Evolutionary conservation across 2,888 invertebrate species (phyloP).

Genomic region (Volucella inanis): DNA sequence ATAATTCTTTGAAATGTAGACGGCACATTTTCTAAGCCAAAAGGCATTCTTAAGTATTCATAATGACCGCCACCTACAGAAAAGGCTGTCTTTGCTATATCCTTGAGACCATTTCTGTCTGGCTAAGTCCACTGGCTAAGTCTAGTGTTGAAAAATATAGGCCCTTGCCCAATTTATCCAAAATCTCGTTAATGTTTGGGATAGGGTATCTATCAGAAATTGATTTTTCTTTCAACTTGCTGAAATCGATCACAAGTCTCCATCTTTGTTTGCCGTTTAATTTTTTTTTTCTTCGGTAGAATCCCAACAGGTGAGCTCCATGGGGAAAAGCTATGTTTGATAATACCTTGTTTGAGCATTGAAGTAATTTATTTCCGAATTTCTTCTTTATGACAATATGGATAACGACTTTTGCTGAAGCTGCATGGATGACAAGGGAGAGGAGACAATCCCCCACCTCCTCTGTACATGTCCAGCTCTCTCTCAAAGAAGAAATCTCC

Average conservation of each 20-base stretch:
- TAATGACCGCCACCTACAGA: constrained; percentile 68
- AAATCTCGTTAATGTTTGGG: no score
- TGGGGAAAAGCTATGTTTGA: constrained; percentile 19
- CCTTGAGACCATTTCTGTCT: constrained; percentile 76
- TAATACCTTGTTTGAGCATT: constrained; percentile 26
- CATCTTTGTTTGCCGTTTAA: constrained; percentile 1
- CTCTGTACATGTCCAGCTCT: no score
- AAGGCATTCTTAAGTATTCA: constrained; percentile 72
- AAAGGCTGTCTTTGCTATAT: constrained; percentile 75
- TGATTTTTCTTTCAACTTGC: constrained; percentile 21
- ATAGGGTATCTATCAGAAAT: constrained; percentile 12
- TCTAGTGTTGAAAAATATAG: constrained; percentile 79
- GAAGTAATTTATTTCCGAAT: constrained; percentile 22
- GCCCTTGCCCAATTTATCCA: constrained; percentile 79
- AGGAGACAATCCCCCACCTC: no score
- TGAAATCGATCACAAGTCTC: neutral
- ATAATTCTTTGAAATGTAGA: no score
- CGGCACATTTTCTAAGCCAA: constrained; percentile 67
- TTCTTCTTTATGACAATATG: constrained; percentile 52
- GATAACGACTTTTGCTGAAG: constrained; percentile 28
- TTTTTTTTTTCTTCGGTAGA: constrained; percentile 1
- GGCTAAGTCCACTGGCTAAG: constrained; percentile 78
- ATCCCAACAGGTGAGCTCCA: constrained; percentile 29
- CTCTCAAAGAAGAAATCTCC: no score
- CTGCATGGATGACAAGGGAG: no score